phyloP scores from a whole-genome alignment of 1,140 invertebrate species.

The Caenorhabditis remanei region DNA sequence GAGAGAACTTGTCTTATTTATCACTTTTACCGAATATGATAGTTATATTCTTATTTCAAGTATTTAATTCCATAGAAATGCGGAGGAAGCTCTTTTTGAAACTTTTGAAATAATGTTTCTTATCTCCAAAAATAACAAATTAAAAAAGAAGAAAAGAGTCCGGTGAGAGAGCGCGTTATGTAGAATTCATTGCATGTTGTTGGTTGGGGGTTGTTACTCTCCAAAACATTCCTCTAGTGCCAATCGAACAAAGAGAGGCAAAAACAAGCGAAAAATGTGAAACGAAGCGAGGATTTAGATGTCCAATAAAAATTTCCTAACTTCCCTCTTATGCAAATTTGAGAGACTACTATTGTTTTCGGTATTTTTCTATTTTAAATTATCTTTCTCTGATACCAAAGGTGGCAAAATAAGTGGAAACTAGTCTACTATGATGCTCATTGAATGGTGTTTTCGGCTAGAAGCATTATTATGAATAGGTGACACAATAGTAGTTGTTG shows the following conservation, averaged over 20 bases:
- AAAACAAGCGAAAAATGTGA: slow-evolving; percentile 27
- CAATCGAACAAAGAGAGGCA: slow-evolving; percentile 10
- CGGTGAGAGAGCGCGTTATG: slow-evolving; percentile 1
- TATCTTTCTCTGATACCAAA: too few species aligned
- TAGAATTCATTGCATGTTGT: slow-evolving; percentile 37
- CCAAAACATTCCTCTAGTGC: slow-evolving; percentile 2
- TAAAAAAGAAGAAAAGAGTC: slow-evolving; percentile 9
- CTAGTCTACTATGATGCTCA: too few species aligned
- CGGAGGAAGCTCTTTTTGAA: not conserved
- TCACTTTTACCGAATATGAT: not conserved
- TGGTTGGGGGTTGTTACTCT: slow-evolving; percentile 24
- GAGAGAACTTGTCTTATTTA: not conserved
- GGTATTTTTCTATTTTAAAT: not conserved
- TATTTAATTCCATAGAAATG: not conserved
- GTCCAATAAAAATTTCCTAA: not conserved
- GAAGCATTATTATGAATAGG: not conserved
- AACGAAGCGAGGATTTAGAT: slow-evolving; percentile 11
- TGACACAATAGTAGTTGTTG: slow-evolving; percentile 3
- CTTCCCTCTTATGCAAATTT: not conserved
- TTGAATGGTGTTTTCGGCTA: not conserved
- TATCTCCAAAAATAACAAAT: not conserved
- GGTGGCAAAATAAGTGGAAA: too few species aligned
- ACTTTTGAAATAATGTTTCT: too few species aligned
- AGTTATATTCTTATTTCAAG: too few species aligned
- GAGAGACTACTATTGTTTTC: not conserved